phyloP scores from a whole-genome alignment of 2,113 vertebrate genomes.

The Suricata suricatta region DNA sequence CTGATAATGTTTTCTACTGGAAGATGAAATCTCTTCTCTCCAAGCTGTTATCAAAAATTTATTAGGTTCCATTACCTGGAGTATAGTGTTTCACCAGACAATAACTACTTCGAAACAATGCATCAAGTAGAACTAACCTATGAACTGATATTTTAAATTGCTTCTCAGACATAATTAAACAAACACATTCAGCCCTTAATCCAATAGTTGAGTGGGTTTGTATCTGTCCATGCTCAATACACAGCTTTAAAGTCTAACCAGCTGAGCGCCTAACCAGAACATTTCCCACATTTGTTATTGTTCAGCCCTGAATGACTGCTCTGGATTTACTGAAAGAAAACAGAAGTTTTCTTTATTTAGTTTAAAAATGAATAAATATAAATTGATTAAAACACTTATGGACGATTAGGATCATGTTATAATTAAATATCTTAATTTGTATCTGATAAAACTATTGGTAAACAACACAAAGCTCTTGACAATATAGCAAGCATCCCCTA shows the following conservation, averaged over 20 bases:
- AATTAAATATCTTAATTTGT: conserved; percentile 47
- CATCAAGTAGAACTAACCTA: background rate
- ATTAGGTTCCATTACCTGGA: background rate
- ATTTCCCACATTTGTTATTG: background rate
- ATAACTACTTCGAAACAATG: conserved; percentile 20
- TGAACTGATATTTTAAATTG: background rate
- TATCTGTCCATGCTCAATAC: background rate
- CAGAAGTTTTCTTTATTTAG: background rate
- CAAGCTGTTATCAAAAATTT: background rate
- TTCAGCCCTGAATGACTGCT: conserved; percentile 3
- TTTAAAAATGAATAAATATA: conserved; percentile 49
- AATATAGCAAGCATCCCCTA: conserved; percentile 13
- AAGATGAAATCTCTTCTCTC: conserved; percentile 35
- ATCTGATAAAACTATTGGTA: conserved; percentile 51
- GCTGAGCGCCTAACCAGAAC: background rate
- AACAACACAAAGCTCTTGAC: background rate
- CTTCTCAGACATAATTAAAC: conserved; percentile 12
- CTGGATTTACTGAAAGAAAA: conserved; percentile 1
- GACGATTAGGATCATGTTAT: conserved; percentile 49
- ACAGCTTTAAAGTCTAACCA: background rate
- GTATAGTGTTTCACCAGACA: background rate
- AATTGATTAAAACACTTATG: conserved; percentile 49
- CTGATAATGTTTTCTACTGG: background rate
- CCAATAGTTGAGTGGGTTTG: background rate
- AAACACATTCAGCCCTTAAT: background rate